Evolutionary conservation across 2,113 vertebrate genomes (phyloP), one percentile per base, ranked within the genome.

Genomic region (Vireo altiloquus): DNA sequence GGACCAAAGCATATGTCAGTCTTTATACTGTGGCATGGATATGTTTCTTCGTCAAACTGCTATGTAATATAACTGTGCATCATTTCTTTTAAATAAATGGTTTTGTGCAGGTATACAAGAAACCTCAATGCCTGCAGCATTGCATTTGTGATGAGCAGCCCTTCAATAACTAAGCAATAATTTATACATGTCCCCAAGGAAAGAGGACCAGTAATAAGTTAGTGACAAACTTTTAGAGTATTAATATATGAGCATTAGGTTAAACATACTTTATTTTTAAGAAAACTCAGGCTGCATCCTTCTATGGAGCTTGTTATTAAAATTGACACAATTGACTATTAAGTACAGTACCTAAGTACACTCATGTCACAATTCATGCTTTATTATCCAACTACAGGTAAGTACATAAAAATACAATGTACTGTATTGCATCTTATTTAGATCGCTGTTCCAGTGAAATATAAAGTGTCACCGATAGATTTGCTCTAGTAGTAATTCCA

Each of bases 321-420:
- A 95, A 84, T 66, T 95, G 91, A 95, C 66, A 53, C 20, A 65
- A 96, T 59, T 80, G 64, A 88, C 63, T 93, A 61, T 84, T 96
- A 95, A 93, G 82, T 79, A 59, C 74, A 80, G 53, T 85, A 74
- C 46, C 20, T 74, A 93, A 94, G 72, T 47, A 82, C 40, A 49
- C 63, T 79, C 16, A 19, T 79, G 65, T 71, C 77, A 76, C 92
- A 93, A 93, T 50, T 94, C 52, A 92, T 82, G 66, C 24, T 95
- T 96, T 96, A 94, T 88, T 94, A 91, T 88, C 69, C 66, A 95
- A 57, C 72, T 77, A 40, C 86, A 95, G 92, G 91, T 90, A 95
- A 74, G 90, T 92, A 89, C 91, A 92, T 96, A 96, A 96, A 97
- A 95, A 95, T 61, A 75, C 80, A 91, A 21, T 71, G 56, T 80